Base-by-base conservation (phyloP, 2,888 invertebrate species). In the Eledona agricola region DNA sequence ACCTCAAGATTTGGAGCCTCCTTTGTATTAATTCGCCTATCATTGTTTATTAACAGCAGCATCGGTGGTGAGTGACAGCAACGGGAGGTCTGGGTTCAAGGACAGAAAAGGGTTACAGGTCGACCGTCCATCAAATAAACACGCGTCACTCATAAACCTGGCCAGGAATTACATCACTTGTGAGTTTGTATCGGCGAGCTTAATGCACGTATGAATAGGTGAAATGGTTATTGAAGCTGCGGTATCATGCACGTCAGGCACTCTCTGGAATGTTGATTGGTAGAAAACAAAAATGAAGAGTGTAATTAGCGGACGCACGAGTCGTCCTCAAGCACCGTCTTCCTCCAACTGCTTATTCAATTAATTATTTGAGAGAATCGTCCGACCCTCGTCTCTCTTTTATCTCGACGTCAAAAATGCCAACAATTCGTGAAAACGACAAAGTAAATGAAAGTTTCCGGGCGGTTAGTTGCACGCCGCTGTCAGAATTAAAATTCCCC, bases 401-500 rank as follows among this genome's bases (percentile, higher is more conserved):
- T 4, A 11, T 4, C 5, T 12, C 4, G 4, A 51, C 32, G 55
- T 55, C 51, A 51, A 51, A 51, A 55, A 50, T 55, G 11, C 38
- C 16, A 31, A 34, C 45, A 22, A 49, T 53, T 51, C 45, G 51
- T 55, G 57, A 40, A 55, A 59, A 53, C 53, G 57, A 59, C 59
- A 57, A 55, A 50, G 32, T 45, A 51, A 55, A 55, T 57, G 50
- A 52, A 53, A 51, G 22, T 57, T 59, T 57, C 58, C 57, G 38
- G 45, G 19, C 52, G 51, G 50, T 51, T 51, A 40, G 45, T n/a
- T 55, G 28, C 50, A 43, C 51, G 54, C 56, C 40, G 34, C 52
- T 47, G 51, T 40, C 57, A 55, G 55, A 57, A 63, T 62, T 60
- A 56, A 62, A 61, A 58, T 62, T 60, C 57, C 53, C 58, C 59